A percentile compares a stretch with the other conserved stretches of the same genome.
Evolutionary conservation across 2,888 invertebrate genomes (phyloP).

Genomic region (Acleris literana): DNA sequence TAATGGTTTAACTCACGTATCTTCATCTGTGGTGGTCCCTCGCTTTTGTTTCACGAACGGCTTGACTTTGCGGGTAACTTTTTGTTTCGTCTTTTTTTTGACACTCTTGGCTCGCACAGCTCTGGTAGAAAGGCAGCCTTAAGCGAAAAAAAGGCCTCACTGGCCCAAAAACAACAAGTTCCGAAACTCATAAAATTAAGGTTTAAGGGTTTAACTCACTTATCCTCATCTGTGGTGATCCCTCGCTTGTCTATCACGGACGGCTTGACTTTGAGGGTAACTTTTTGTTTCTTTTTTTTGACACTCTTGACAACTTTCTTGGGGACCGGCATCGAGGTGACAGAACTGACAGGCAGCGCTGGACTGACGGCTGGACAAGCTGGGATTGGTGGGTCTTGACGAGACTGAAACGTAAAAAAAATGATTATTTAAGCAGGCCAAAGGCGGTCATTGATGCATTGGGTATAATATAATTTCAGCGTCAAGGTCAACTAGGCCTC

Average conservation of each 20-base stretch:
- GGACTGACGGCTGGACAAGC: conserved; percentile 71
- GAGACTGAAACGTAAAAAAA: conserved; percentile 51
- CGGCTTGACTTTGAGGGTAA: conserved; percentile 52
- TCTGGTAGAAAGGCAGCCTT: too few relatives aligned
- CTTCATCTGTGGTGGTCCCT: conserved; percentile 54
- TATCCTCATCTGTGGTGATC: conserved; percentile 53
- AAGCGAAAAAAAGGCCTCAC: too few relatives aligned
- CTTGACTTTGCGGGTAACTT: conserved; percentile 50
- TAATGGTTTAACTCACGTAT: conserved; percentile 42
- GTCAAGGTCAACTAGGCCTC: too few relatives aligned
- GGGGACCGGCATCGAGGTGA: conserved; percentile 56
- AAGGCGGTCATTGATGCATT: too few relatives aligned
- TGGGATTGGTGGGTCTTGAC: conserved; percentile 64
- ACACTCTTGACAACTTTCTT: conserved; percentile 58
- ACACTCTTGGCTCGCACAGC: conserved; percentile 43
- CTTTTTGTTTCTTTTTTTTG: conserved; percentile 53
- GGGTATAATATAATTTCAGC: too few relatives aligned
- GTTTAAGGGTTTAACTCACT: conserved; percentile 35
- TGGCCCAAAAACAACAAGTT: too few relatives aligned
- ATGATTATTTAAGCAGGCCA: conserved; percentile 15
- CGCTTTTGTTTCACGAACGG: conserved; percentile 48
- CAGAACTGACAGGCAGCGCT: conserved; percentile 70
- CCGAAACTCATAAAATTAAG: too few relatives aligned
- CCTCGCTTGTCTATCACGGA: conserved; percentile 52
- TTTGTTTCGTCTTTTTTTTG: conserved; percentile 55